Evolutionary conservation across 2,113 vertebrate genomes (phyloP).

Genomic region (Synchiropus splendidus): DNA sequence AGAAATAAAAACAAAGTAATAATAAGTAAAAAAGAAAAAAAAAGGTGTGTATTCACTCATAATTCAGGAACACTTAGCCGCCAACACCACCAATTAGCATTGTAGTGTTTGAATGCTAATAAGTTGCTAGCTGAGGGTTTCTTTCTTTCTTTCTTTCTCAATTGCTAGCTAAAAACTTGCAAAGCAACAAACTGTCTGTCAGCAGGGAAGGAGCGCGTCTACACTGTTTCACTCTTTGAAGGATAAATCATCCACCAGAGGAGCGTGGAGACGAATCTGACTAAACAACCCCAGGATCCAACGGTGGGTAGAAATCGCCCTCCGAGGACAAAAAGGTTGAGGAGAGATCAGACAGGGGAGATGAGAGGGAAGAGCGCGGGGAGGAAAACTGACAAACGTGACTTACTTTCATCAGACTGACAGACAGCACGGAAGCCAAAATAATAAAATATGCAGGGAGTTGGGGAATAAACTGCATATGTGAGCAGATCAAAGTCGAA

Average conservation of each 20-base stretch:
- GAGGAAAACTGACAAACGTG: slow-evolving; percentile 21
- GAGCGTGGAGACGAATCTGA: no score
- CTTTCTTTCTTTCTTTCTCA: no score
- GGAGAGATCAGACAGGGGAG: slow-evolving; percentile 18
- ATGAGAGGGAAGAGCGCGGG: slow-evolving; percentile 13
- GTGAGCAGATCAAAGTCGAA: slow-evolving; percentile 8
- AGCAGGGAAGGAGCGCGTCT: not conserved
- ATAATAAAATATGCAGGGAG: slow-evolving; percentile 24
- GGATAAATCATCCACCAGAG: slow-evolving; percentile 3
- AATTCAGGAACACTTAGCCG: no score
- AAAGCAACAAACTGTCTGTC: no score
- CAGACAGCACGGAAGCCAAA: not conserved
- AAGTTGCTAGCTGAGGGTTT: no score
- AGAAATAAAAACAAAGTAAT: no score
- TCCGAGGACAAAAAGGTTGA: slow-evolving; percentile 24
- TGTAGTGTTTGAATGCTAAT: no score
- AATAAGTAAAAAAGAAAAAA: no score
- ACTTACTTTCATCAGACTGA: not conserved
- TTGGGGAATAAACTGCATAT: slow-evolving; percentile 12
- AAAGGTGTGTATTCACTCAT: no score
- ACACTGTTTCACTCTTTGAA: accelerated
- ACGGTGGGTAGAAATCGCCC: slow-evolving; percentile 11
- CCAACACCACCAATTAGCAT: no score
- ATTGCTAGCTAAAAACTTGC: no score
- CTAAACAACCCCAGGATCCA: slow-evolving; percentile 11